phyloP scores from a whole-genome alignment of 2,113 vertebrate species.

The Callopanchax toddi region DNA sequence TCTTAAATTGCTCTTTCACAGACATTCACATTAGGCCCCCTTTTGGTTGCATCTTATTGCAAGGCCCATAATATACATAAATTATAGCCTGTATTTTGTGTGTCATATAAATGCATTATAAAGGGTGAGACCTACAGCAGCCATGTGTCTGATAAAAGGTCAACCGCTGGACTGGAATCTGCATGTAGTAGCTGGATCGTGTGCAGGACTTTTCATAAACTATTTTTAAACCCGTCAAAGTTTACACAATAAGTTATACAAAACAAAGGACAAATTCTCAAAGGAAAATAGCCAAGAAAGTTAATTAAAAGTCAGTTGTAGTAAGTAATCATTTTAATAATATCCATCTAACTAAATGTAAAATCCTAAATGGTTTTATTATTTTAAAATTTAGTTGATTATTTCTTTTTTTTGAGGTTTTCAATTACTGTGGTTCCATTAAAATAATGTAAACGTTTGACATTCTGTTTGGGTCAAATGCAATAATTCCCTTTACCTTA shows the following conservation, averaged over 20 bases:
- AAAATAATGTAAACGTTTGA: no score
- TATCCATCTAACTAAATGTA: no score
- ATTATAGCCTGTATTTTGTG: constrained; percentile 62
- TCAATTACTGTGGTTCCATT: no score
- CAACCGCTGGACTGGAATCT: not conserved
- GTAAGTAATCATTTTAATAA: no score
- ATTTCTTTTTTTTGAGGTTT: no score
- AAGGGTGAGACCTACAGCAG: constrained; percentile 36
- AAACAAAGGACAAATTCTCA: no score
- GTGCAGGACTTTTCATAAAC: not conserved
- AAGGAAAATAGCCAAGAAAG: no score
- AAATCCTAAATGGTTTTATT: no score
- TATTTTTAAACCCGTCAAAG: not conserved
- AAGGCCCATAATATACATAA: constrained; percentile 74
- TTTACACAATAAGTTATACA: not conserved
- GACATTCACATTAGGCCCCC: constrained; percentile 78
- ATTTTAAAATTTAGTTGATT: no score
- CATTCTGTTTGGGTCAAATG: no score
- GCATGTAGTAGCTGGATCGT: not conserved
- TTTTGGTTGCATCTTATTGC: constrained; percentile 80
- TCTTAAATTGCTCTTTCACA: constrained; percentile 83
- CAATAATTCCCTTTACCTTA: no score
- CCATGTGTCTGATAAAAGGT: constrained; percentile 12
- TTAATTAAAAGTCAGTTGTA: no score
- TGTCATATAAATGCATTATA: constrained; percentile 47